Evolutionary conservation across 2,797 vertebrate genomes (phyloP), one percentile per base, ranked within the genome.

Genomic region (Neopelma chrysocephalum): DNA sequence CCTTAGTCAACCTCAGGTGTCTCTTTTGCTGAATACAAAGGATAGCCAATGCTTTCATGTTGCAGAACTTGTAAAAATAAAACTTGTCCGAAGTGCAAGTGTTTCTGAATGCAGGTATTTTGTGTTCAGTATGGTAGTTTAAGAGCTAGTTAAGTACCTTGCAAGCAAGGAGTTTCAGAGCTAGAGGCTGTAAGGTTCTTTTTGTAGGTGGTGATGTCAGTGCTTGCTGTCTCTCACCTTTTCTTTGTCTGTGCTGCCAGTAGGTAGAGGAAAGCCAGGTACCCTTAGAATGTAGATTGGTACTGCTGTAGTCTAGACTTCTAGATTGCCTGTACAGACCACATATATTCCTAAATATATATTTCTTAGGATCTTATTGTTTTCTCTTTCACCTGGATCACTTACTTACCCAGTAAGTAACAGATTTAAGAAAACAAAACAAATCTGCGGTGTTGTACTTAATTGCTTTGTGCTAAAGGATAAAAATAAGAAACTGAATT

Each of bases 31-130:
- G 31, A 71, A 54, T 31, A 47, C 47, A 27, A 34, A 96, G 95
- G 96, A 97, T 89, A 97, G 97, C 76, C 61, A 34, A 20, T 72
- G 27, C 42, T 82, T 71, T n/a, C 14, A 2, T 38, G 38, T 85
- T 90, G 48, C 17, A 81, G 48, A 87, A n/a, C 15, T 47, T 11
- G 0, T 60, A 51, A 65, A 88, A 85, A 51, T 32, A 58, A 26
- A 68, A 53, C 12, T 47, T 50, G 10, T 20, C 9, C 36, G 5
- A 75, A 73, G 26, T n/a, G 81, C 34, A 58, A 1, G 15, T 5
- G 13, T 57, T 72, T 58, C 50, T 78, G 38, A 77, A 43, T 81
- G 19, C 34, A 47, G 42, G 4, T 65, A 16, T 53, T 94, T 77
- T 81, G 56, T n/a, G 4, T 71, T 87, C 34, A 34, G 3, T 70